Base-by-base conservation (phyloP, 2,113 vertebrate species). In the Oceanites oceanicus region DNA sequence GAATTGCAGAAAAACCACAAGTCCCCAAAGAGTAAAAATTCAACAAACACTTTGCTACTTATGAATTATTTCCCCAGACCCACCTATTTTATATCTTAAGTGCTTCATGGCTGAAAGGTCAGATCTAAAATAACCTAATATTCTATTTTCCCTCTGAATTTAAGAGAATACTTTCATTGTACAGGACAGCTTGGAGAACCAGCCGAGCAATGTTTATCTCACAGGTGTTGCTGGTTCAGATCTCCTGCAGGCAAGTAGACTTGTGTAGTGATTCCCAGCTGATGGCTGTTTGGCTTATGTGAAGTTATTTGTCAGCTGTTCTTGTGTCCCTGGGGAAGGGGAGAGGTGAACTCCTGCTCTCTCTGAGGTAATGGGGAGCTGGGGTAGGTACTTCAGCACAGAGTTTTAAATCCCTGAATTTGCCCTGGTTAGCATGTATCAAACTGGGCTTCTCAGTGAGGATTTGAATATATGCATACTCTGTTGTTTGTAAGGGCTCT, bases 301-400 rank as follows among this genome's bases (percentile, higher is more conserved):
- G 63, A 68, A 93, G 50, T 86, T 90, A 70, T 76, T 90, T 92
- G 45, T 95, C 82, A 90, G 78, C 58, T 95, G 32, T 42, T 91
- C 53, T 23, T 68, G 9, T 2, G 5, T 10, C 34, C 3, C 17
- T 26, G 15, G 25, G 26, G 79, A 66, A 38, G 27, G 27, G 34
- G 50, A 21, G 18, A 32, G n/a, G 20, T 73, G 55, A 53, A 22
- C 1, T 89, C 1, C 1, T 72, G 36, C 6, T n/a, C 58, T 56
- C 15, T 72, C 8, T 44, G 67, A 90, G 29, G 50, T 13, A 61
- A 50, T 4, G 7, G 40, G 25, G n/a, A 83, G 50, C 6, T 38
- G 15, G 17, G 26, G 19, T 14, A 40, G 22, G 38, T 56, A 15
- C 3, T 73, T 49, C 7, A 50, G 56, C 4, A 19, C 1, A 12